phyloP scores from a whole-genome alignment of 2,888 invertebrate species.

The Stenchaetothrips biformis region DNA sequence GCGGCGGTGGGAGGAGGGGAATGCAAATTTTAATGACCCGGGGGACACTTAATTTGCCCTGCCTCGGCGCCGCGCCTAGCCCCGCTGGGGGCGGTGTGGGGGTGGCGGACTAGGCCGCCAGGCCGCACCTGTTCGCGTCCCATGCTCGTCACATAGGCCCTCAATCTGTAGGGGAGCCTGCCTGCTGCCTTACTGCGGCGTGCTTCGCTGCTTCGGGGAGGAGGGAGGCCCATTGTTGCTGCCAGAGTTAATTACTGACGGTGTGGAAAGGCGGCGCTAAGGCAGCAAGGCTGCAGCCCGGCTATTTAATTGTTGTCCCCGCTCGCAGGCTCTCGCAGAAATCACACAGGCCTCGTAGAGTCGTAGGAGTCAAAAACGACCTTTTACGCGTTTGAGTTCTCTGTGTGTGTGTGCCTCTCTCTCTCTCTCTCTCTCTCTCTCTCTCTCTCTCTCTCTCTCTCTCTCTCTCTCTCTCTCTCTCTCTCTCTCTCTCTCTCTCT shows the following conservation, averaged over 20 bases:
- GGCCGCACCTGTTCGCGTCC: background rate
- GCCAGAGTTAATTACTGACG: background rate
- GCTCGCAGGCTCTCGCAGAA: too few species aligned
- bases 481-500: background rate
- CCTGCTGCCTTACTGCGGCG: too few species aligned
- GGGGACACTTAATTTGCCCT: constrained; percentile 1
- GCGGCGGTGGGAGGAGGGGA: background rate
- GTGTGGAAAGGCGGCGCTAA: background rate
- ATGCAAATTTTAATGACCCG: constrained; percentile 25
- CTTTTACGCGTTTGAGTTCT: too few species aligned
- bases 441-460: background rate
- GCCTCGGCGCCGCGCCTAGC: too few species aligned
- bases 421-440: background rate
- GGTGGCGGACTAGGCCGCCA: background rate
- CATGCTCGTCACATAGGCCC: background rate
- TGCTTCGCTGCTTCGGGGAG: too few species aligned
- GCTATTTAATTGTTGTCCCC: background rate
- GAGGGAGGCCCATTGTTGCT: background rate
- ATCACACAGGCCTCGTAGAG: too few species aligned
- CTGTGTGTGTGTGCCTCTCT: too few species aligned
- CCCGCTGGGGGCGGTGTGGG: background rate
- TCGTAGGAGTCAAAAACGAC: too few species aligned
- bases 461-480: background rate
- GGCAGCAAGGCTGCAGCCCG: too few species aligned
- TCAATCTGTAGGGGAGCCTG: too few species aligned